phyloP scores from a whole-genome alignment of 1,140 invertebrate genomes.

The Mesaphorura yosii region DNA sequence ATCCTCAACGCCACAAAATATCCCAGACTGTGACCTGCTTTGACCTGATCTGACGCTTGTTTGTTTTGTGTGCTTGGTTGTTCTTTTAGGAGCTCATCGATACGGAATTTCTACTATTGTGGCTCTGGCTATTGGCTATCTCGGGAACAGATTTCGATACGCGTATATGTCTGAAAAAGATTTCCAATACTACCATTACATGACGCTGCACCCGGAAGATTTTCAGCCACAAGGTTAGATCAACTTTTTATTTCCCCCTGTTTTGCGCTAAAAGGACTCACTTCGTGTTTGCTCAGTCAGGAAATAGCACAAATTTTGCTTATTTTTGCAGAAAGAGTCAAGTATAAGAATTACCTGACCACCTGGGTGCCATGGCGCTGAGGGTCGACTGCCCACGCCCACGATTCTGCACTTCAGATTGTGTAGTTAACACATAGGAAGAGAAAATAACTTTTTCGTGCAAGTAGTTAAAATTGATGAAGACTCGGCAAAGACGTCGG shows the following conservation, averaged over 20 bases:
- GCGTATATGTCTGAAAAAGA: constrained; percentile 47
- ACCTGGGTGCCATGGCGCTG: constrained; percentile 53
- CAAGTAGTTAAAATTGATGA: too few species aligned
- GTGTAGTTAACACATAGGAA: too few species aligned
- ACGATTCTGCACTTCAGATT: too few species aligned
- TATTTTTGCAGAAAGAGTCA: constrained; percentile 48
- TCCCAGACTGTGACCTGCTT: too few species aligned
- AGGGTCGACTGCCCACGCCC: too few species aligned
- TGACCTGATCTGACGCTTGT: too few species aligned
- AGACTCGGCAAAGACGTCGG: too few species aligned
- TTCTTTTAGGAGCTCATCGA: constrained; percentile 45
- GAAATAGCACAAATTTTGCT: constrained; percentile 15
- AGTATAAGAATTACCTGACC: constrained; percentile 47
- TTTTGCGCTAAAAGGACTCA: not conserved
- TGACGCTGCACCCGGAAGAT: constrained; percentile 56
- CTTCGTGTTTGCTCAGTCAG: not conserved
- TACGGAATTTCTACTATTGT: constrained; percentile 37
- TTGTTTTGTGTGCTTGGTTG: constrained; percentile 1
- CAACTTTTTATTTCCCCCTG: not conserved
- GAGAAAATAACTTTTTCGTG: too few species aligned
- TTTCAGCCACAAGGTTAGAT: constrained; percentile 43
- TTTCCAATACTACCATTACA: constrained; percentile 54
- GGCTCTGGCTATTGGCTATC: constrained; percentile 35
- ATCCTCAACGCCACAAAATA: too few species aligned
- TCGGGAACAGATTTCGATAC: constrained; percentile 38